Evolutionary conservation across 2,888 invertebrate species (phyloP).

Genomic region (Agapetus fuscipes): DNA sequence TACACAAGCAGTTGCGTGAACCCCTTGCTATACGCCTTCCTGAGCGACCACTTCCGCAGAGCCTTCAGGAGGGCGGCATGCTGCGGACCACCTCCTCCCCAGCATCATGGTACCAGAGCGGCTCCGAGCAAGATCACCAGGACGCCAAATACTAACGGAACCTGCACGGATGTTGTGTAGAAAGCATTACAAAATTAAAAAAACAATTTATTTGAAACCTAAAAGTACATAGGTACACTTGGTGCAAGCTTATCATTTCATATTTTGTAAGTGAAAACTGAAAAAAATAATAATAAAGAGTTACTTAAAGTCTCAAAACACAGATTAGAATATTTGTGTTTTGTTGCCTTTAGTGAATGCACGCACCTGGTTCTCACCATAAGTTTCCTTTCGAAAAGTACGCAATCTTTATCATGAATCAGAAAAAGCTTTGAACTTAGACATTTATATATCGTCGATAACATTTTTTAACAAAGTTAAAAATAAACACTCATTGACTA

Average conservation of each 20-base stretch:
- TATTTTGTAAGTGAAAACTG: not conserved
- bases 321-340: no score
- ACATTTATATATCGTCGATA: no score
- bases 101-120: slow-evolving; percentile 31
- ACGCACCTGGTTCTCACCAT: no score
- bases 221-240: no score
- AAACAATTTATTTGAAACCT: no score
- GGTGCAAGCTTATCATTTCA: not conserved
- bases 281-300: not conserved
- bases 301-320: no score
- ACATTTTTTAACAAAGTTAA: no score
- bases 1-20: slow-evolving; percentile 94
- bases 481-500: no score
- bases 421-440: no score
- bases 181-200: not conserved
- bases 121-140: slow-evolving; percentile 58
- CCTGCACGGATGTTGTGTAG: slow-evolving; percentile 47
- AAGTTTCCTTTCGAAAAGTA: no score
- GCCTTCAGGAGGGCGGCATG: slow-evolving; percentile 59
- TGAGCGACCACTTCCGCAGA: slow-evolving; percentile 89
- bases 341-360: no score
- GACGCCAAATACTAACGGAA: slow-evolving; percentile 53
- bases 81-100: slow-evolving; percentile 17
- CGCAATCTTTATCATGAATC: no score
- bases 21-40: slow-evolving; percentile 88